Conservation (phyloP, 1,140 invertebrate genomes). For the Dufourea novaeangliae region DNA sequence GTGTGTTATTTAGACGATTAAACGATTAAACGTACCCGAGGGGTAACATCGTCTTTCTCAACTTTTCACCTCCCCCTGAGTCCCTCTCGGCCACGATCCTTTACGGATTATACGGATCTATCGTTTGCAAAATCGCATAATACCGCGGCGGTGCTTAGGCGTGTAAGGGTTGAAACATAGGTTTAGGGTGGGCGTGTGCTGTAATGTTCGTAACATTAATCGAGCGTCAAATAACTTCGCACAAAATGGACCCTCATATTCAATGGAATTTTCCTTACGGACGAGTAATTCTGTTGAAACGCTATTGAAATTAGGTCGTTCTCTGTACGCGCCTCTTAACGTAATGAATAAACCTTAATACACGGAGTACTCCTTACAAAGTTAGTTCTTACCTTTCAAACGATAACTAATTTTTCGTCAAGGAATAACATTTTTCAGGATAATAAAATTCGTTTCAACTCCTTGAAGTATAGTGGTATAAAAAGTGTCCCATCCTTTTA, state of each 20-base stretch:
- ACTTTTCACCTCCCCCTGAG: slow-evolving; percentile 58
- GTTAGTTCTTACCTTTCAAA: no score
- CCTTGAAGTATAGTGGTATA: no score
- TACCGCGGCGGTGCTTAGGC: slow-evolving; percentile 59
- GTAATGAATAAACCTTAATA: background rate
- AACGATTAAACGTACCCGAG: slow-evolving; percentile 39
- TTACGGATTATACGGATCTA: slow-evolving; percentile 63
- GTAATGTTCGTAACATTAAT: slow-evolving; percentile 68
- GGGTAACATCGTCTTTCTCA: slow-evolving; percentile 39
- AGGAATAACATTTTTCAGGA: no score
- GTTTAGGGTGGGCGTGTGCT: slow-evolving; percentile 60
- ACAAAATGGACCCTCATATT: slow-evolving; percentile 62
- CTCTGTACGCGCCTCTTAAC: background rate
- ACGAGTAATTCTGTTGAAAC: slow-evolving; percentile 29
- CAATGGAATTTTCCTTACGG: slow-evolving; percentile 62
- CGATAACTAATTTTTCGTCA: no score
- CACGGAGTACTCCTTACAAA: no score
- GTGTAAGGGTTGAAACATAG: slow-evolving; percentile 57
- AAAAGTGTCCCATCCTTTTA: no score
- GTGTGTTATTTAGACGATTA: slow-evolving; percentile 22
- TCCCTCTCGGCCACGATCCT: slow-evolving; percentile 51
- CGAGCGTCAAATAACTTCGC: slow-evolving; percentile 67
- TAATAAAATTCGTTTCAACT: no score
- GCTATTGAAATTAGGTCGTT: slow-evolving; percentile 23
- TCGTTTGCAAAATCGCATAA: slow-evolving; percentile 68